These are phyloP conservation scores for Xestia sexstrigata DNA, from an alignment of 2,888 invertebrate species.

Conservation along the genomic window DNA sequence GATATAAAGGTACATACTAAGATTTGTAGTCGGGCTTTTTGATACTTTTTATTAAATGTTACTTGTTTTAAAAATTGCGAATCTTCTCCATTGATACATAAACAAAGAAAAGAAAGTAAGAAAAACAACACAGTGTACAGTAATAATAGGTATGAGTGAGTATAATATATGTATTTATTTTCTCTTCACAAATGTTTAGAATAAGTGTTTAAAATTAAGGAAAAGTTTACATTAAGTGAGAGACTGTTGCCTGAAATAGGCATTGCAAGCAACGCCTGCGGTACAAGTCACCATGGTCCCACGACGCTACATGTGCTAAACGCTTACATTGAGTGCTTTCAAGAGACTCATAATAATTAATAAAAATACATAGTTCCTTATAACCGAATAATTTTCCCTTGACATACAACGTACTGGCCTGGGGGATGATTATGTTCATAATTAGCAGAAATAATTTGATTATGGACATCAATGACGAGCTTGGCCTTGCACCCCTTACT, in stretches of 20 bases:
- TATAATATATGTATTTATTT: background rate
- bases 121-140: no score
- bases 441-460: conserved; percentile 22
- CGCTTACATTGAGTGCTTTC: background rate
- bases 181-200: background rate
- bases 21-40: no score
- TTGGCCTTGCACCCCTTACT: conserved; percentile 50
- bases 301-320: background rate
- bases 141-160: no score
- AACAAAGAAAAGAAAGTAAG: background rate
- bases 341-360: background rate
- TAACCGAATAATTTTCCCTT: conserved; percentile 44
- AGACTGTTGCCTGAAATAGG: background rate
- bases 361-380: background rate
- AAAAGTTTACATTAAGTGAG: background rate
- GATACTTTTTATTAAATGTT: no score
- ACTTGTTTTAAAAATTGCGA: no score
- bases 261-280: background rate
- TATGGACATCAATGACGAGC: background rate
- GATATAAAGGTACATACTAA: no score
- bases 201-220: background rate
- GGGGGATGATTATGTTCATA: conserved; percentile 49
- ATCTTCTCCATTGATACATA: background rate
- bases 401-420: background rate
- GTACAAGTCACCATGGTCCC: background rate